Base-by-base conservation (phyloP, 2,797 vertebrate species). In the Pachyuromys duprasi region DNA sequence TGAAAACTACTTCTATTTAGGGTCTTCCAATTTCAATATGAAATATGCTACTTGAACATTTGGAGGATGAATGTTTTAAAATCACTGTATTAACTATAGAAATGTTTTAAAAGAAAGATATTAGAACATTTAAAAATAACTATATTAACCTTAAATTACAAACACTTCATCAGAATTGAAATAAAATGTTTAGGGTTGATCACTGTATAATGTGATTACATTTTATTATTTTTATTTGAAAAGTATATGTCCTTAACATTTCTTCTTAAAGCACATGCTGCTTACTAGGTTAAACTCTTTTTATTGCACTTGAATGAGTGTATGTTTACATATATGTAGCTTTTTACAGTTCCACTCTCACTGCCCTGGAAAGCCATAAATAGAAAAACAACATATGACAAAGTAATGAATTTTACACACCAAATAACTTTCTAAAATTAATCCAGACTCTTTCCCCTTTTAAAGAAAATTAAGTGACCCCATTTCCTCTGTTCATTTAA, bases 381-480 rank as follows among this genome's bases (percentile, higher is more conserved):
- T 62, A 83, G 79, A 72, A 95, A 91, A 95, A 70, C 76, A 90
- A 70, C 55, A 75, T 62, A 53, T 72, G 24, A 55, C 36, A 91
- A 89, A 92, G 75, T 74, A 90, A 84, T 95, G 28, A 87, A 91
- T 95, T 96, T 86, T 60, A 26, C 1, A 95, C 67, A 28, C 33
- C 13, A 49, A 84, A 93, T 69, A 87, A 90, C 36, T 92, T 95
- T 84, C 45, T 70, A 63, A 88, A 79, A 95, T 96, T 95, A 95
- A 95, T 91, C 63, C 79, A 84, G 31, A 87, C 72, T 92, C 79
- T 72, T 88, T 90, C 95, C 45, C 57, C 76, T 84, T 95, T 63
- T 87, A 84, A 96, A 93, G 92, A 93, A 97, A 96, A 93, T 95
- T 87, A 96, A 94, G 89, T 95, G 89, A 95, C 57, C 84, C 45